These are phyloP conservation scores for Nasonovia ribisnigri DNA, from an alignment of 2,888 invertebrate species.

Conservation along the genomic window DNA sequence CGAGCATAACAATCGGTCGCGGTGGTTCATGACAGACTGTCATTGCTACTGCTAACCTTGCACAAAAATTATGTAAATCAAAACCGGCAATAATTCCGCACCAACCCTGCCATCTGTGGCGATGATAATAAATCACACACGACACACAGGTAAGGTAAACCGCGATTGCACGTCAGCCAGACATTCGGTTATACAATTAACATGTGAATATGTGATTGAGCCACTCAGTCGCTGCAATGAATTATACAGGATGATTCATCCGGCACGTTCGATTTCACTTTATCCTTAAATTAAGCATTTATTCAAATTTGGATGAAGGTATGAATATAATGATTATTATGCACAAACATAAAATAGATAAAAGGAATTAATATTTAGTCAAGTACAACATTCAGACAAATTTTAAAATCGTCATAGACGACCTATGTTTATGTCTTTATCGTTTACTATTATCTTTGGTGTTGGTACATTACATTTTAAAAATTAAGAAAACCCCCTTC, in stretches of 20 bases:
- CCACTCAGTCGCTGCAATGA: neutral
- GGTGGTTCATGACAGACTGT: neutral
- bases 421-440: neutral
- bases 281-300: neutral
- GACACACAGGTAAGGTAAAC: neutral
- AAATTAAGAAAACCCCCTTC: no score
- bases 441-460: neutral
- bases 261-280: neutral
- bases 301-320: neutral
- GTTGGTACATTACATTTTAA: neutral
- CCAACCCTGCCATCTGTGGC: neutral
- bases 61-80: slow-evolving; percentile 25
- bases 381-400: neutral
- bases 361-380: neutral
- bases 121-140: slow-evolving; percentile 37
- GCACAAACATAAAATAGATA: neutral
- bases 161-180: neutral
- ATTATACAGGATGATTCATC: neutral
- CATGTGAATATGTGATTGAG: slow-evolving; percentile 41
- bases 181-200: slow-evolving; percentile 26
- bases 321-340: neutral
- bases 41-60: neutral
- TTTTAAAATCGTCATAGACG: neutral
- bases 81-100: neutral
- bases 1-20: neutral